Conservation (phyloP, 2,113 vertebrate species). For the Ariopsis seemanni region DNA sequence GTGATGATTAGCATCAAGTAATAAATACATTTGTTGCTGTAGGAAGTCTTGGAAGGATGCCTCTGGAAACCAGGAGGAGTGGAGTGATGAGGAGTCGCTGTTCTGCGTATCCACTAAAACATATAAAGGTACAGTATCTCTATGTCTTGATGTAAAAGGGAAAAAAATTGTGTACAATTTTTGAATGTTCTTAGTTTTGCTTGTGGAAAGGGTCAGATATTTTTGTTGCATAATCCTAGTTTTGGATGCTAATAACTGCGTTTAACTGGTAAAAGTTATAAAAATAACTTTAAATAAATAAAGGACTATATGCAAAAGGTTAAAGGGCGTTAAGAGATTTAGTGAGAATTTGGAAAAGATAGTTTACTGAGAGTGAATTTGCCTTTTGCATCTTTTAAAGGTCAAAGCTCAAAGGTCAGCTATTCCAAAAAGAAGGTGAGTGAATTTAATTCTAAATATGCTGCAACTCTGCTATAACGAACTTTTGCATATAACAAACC, state of each 20-base stretch:
- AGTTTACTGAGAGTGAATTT: neutral
- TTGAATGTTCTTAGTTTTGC: neutral
- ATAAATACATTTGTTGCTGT: neutral
- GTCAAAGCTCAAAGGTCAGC: neutral
- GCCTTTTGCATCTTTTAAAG: neutral
- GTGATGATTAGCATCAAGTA: neutral
- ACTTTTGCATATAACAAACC: too few relatives aligned
- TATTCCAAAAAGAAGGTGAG: slow-evolving; percentile 41
- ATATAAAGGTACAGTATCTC: neutral
- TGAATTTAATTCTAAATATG: neutral
- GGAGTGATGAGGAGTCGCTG: slow-evolving; percentile 57
- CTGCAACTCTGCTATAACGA: neutral
- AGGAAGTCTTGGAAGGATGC: neutral
- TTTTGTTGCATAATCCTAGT: neutral
- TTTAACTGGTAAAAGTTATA: neutral
- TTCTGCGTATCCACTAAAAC: neutral
- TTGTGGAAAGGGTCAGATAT: neutral
- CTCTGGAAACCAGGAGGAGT: slow-evolving; percentile 49
- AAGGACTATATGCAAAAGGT: neutral
- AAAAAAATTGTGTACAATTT: neutral
- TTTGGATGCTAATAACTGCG: neutral
- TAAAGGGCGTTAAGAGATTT: neutral
- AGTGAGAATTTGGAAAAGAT: neutral
- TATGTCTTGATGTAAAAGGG: neutral
- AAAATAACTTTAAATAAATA: neutral